Percentiles rank a stretch among this genome's conserved stretches.
These are phyloP conservation scores for Drosophila mimetica DNA, from an alignment of 2,888 invertebrate species.

Conservation along the genomic window DNA sequence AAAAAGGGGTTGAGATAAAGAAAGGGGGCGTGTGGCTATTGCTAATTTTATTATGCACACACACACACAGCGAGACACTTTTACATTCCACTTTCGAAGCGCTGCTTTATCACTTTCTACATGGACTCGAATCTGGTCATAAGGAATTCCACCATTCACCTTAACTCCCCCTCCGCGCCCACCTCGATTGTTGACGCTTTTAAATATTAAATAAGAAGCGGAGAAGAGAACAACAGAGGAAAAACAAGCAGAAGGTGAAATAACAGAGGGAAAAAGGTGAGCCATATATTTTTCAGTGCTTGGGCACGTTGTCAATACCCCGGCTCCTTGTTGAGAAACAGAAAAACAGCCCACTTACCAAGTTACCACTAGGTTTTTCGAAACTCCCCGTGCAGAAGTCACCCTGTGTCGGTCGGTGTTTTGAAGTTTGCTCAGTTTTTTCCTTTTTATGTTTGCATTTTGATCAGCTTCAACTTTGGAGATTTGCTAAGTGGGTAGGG, in stretches of 20 bases:
- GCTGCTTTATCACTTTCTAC: conserved; percentile 41
- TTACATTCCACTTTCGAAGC: conserved; percentile 19
- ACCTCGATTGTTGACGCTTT: conserved; percentile 43
- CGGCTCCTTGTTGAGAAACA: background rate
- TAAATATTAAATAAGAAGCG: conserved; percentile 48
- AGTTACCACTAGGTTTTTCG: conserved; percentile 1
- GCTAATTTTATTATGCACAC: conserved; percentile 46
- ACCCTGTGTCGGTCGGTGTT: conserved; percentile 17
- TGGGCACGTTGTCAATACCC: conserved; percentile 33
- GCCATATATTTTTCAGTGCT: conserved; percentile 33
- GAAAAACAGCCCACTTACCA: background rate
- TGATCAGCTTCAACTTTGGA: conserved; percentile 26
- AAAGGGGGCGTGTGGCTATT: conserved; percentile 14
- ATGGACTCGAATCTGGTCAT: conserved; percentile 39
- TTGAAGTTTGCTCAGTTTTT: conserved; percentile 29
- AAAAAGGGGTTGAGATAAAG: background rate
- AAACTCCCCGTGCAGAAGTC: conserved; percentile 3
- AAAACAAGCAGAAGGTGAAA: conserved; percentile 7
- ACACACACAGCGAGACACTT: conserved; percentile 2
- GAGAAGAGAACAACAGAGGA: conserved; percentile 30
- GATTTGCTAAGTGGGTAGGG: conserved; percentile 3
- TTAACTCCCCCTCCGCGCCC: background rate
- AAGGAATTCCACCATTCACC: background rate
- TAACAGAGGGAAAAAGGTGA: conserved; percentile 7
- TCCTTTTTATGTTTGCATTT: conserved; percentile 39